Evolutionary conservation across 2,888 invertebrate genomes (phyloP), one percentile per base, ranked within the genome.

Genomic region (Sminthurinus aureus): DNA sequence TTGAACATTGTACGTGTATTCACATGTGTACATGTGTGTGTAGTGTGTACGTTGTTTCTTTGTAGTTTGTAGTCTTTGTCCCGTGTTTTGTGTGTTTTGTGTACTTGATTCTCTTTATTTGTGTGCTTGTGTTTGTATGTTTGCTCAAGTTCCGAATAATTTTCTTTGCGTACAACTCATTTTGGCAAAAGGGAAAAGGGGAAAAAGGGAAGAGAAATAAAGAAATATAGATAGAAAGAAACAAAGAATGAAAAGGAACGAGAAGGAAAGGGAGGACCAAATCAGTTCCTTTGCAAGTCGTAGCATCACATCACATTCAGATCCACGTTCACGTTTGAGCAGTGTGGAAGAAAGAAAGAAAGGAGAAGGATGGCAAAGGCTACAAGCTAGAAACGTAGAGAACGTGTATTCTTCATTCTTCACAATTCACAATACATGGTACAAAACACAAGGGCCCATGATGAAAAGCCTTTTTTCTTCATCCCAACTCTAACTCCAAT

Each of bases 91-190:
- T 38, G 38, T 38, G 38, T 38, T 38, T 1, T 38, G 38, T 38
- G 38, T 38, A 38, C 38, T 38, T 38, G 6, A 4, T 38, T 38
- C 38, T 38, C 38, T 38, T 38, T 38, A 38, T 38, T 38, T 38
- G 38, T 38, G 38, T 38, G 6, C 38, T 38, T 58, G 0, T 83
- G 79, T 64, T 73, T 73, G 77, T 73, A 22, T 74, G 74, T 67
- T 26, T 71, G 84, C 64, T 76, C 73, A 81, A 81, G 81, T 71
- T 78, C 81, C 81, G 78, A 84, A 84, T 84, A 84, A 84, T 84
- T 84, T 83, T 84, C 84, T 84, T 83, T 84, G 84, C 69, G 84
- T 80, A 83, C 81, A 84, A 81, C 84, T 78, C 81, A 81, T 84
- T 84, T 84, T 73, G 66, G 67, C 64, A 84, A 81, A 73, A 80